These are phyloP conservation scores for Phylloscopus whistleri DNA, from an alignment of 2,113 vertebrate genomes.

Conservation along the genomic window DNA sequence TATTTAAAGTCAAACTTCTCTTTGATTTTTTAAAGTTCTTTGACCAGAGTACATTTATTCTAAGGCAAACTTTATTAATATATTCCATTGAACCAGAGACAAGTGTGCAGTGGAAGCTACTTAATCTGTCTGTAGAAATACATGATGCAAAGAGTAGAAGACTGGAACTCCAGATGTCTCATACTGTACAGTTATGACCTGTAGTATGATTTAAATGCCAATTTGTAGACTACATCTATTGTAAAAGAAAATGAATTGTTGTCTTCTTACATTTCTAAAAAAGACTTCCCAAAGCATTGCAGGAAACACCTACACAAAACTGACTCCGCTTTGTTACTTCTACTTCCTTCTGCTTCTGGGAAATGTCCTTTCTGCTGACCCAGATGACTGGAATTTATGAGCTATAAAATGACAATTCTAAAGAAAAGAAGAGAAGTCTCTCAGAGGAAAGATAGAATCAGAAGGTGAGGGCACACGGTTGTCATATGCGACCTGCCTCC, in stretches of 20 bases:
- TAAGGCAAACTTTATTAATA: not conserved
- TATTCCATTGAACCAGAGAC: not conserved
- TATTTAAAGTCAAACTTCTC: not conserved
- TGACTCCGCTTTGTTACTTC: not conserved
- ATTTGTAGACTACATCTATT: not conserved
- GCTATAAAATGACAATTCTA: not conserved
- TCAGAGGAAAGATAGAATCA: not conserved
- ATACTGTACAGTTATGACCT: not conserved
- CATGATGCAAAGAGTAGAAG: not conserved
- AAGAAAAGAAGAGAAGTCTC: not conserved
- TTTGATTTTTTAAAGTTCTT: not conserved
- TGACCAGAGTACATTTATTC: not conserved
- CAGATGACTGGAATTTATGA: not conserved
- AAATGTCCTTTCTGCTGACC: not conserved
- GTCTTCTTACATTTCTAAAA: not conserved
- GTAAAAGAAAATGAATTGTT: not conserved
- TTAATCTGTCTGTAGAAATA: not conserved
- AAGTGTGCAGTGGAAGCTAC: not conserved
- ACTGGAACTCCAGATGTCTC: not conserved
- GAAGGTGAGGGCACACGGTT: not conserved
- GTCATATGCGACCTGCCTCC: not conserved
- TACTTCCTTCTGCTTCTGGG: not conserved
- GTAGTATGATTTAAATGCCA: not conserved
- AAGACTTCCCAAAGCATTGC: fast-evolving
- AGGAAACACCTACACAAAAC: not conserved